These are phyloP conservation scores for Oncopeltus fasciatus DNA, from an alignment of 1,140 invertebrate genomes.

Conservation along the genomic window DNA sequence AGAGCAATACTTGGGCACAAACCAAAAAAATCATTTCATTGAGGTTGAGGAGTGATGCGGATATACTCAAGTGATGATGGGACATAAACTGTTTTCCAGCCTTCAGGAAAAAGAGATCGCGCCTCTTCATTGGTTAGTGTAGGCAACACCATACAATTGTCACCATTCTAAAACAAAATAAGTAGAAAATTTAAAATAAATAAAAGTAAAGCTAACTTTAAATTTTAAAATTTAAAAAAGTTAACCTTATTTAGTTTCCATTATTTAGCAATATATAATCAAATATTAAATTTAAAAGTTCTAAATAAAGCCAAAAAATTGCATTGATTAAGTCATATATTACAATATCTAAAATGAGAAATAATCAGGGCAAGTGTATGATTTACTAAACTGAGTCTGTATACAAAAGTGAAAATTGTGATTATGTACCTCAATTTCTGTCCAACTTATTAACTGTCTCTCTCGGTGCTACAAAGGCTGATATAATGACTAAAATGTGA, in stretches of 20 bases:
- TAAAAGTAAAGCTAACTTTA: no score
- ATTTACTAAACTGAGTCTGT: no score
- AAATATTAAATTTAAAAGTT: not conserved
- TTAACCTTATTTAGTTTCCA: not conserved
- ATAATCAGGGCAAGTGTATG: no score
- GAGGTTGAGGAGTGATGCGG: conserved; percentile 41
- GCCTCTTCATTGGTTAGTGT: conserved; percentile 53
- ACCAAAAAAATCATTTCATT: conserved; percentile 6
- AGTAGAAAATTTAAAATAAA: conserved; percentile 13
- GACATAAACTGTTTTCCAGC: conserved; percentile 48
- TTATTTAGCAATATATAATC: not conserved
- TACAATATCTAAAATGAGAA: not conserved
- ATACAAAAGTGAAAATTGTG: no score
- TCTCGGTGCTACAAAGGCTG: no score
- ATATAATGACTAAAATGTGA: no score
- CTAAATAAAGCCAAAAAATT: not conserved
- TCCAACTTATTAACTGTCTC: no score
- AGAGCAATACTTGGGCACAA: no score
- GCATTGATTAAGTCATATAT: not conserved
- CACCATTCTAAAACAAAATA: conserved; percentile 45
- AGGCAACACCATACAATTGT: conserved; percentile 71
- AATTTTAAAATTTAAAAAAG: no score
- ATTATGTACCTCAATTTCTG: no score
- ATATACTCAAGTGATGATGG: conserved; percentile 70
- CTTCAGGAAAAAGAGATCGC: conserved; percentile 53